These are phyloP conservation scores for Struthidea cinerea DNA, from an alignment of 2,113 vertebrate species.

Conservation along the genomic window DNA sequence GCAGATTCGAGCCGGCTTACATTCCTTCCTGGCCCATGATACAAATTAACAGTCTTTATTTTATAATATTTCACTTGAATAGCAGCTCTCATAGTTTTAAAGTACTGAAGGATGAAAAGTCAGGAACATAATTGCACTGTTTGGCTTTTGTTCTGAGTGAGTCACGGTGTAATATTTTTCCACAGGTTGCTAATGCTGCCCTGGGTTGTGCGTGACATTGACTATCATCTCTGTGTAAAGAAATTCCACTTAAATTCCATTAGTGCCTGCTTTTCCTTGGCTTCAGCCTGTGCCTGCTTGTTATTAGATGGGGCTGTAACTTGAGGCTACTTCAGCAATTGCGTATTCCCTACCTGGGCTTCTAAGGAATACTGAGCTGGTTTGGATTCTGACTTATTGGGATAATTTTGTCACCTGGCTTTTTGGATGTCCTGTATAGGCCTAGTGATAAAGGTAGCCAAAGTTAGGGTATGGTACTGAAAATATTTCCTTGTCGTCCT, in stretches of 20 bases:
- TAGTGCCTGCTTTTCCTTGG: conserved; percentile 23
- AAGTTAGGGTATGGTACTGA: neutral
- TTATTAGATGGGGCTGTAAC: neutral
- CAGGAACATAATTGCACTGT: neutral
- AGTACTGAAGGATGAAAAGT: neutral
- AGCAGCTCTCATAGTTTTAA: neutral
- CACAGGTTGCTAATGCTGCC: neutral
- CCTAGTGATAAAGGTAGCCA: neutral
- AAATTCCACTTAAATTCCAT: conserved; percentile 55
- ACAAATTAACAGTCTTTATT: neutral
- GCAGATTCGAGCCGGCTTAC: neutral
- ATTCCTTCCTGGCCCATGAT: neutral
- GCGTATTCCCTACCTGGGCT: neutral
- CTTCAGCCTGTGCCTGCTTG: neutral
- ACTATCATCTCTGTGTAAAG: conserved; percentile 6
- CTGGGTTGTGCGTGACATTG: neutral
- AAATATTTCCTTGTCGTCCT: neutral
- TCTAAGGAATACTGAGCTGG: neutral
- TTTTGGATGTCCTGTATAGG: neutral
- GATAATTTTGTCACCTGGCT: neutral
- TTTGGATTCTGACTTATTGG: neutral
- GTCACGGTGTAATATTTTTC: neutral
- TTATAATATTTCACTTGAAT: neutral
- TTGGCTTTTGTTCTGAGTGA: conserved; percentile 1
- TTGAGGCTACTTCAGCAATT: neutral